Evolutionary conservation across 1,140 invertebrate genomes (phyloP).

Genomic region (Cyrtorhinus lividipennis): DNA sequence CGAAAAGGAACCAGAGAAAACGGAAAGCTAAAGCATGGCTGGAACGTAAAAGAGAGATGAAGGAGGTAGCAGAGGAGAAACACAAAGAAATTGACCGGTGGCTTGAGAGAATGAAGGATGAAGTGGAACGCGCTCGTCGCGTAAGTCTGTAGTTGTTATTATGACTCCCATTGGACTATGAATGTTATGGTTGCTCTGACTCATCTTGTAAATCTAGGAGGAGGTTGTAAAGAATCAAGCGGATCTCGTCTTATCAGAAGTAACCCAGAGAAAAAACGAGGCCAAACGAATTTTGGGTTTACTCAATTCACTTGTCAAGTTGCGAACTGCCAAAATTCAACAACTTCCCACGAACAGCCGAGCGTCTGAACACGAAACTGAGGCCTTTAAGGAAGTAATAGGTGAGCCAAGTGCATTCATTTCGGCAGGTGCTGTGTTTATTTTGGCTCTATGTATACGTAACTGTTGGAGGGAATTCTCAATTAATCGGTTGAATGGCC

Average conservation of each 20-base stretch:
- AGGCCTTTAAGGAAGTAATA: constrained; percentile 31
- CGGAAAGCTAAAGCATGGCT: constrained; percentile 32
- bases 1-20: constrained; percentile 39
- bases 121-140: constrained; percentile 43
- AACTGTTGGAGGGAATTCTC: too few relatives aligned
- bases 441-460: too few relatives aligned
- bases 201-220: constrained; percentile 31
- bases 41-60: constrained; percentile 31
- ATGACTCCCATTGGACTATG: neutral
- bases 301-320: constrained; percentile 42
- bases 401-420: constrained; percentile 21
- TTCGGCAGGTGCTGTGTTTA: too few relatives aligned
- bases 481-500: too few relatives aligned
- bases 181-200: neutral
- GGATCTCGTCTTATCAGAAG: constrained; percentile 50
- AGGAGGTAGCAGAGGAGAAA: constrained; percentile 32
- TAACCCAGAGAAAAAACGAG: constrained; percentile 49
- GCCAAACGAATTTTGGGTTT: constrained; percentile 44
- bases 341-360: constrained; percentile 42
- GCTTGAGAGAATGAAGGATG: constrained; percentile 41
- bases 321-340: constrained; percentile 42
- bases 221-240: constrained; percentile 48
- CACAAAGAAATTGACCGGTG: constrained; percentile 43
- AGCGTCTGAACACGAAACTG: constrained; percentile 31
- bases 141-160: too few relatives aligned